These are phyloP conservation scores for Scomberomorus guttatus DNA, from an alignment of 2,797 vertebrate species.

Conservation along the genomic window DNA sequence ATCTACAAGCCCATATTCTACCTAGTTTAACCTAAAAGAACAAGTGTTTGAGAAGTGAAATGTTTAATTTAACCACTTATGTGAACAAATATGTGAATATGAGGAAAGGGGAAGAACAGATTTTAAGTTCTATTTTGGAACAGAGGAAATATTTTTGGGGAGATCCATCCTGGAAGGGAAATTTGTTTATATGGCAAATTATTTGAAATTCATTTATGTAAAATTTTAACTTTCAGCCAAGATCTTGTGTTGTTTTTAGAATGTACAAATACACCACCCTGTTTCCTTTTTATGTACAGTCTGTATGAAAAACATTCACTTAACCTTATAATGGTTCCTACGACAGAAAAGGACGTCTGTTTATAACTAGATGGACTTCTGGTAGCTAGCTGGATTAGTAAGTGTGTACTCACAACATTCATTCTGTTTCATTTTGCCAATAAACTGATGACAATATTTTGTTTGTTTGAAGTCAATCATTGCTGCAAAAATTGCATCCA, in stretches of 20 bases:
- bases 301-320: conserved; percentile 49
- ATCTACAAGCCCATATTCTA: neutral
- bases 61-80: conserved; percentile 44
- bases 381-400: conserved; percentile 63
- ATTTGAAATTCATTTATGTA: conserved; percentile 45
- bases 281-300: conserved; percentile 61
- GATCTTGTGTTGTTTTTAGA: conserved; percentile 65
- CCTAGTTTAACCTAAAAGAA: conserved; percentile 19
- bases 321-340: conserved; percentile 57
- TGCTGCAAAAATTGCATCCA: too few relatives aligned
- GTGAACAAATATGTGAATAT: conserved; percentile 46
- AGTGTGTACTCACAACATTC: conserved; percentile 75
- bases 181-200: conserved; percentile 48
- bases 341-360: conserved; percentile 28
- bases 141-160: conserved; percentile 11
- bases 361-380: conserved; percentile 57
- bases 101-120: neutral
- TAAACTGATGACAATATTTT: conserved; percentile 67
- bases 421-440: conserved; percentile 69
- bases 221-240: conserved; percentile 53
- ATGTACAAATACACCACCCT: conserved; percentile 52
- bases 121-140: conserved; percentile 34
- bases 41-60: conserved; percentile 28
- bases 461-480: neutral
- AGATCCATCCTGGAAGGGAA: conserved; percentile 18